Percentiles rank a stretch among this genome's conserved stretches.
These are phyloP conservation scores for Tragelaphus imberbis DNA, from an alignment of 2,113 vertebrate species.

Conservation along the genomic window DNA sequence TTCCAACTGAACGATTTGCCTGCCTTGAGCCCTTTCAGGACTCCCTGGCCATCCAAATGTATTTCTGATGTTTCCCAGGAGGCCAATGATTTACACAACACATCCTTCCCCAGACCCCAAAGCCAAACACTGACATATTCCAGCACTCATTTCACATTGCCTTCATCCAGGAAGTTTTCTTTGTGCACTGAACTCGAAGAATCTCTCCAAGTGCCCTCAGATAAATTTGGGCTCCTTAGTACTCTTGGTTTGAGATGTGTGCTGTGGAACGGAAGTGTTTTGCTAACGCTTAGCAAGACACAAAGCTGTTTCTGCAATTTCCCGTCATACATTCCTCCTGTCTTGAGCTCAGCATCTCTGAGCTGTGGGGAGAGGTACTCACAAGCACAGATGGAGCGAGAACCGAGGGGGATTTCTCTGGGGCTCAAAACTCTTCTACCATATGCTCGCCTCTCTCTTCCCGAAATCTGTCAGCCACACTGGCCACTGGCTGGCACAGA, in stretches of 20 bases:
- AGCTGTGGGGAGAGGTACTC: background rate
- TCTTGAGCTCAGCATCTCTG: background rate
- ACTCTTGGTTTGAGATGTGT: background rate
- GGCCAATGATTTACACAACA: background rate
- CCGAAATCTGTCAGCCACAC: background rate
- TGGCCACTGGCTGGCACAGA: background rate
- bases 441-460: background rate
- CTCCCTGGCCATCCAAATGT: fast-evolving
- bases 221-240: background rate
- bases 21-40: background rate
- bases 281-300: background rate
- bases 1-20: background rate
- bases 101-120: background rate
- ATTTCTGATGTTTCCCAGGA: background rate
- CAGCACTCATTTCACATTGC: background rate
- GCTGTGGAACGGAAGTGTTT: background rate
- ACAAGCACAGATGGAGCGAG: conserved; percentile 1
- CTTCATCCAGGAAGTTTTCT: background rate
- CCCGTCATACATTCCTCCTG: background rate
- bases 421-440: background rate
- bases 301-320: background rate
- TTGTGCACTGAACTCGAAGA: background rate
- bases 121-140: background rate
- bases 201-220: background rate
- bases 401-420: background rate